Conservation (phyloP, 2,888 invertebrate genomes). For the Kuschelorhynchus macadamiae region DNA sequence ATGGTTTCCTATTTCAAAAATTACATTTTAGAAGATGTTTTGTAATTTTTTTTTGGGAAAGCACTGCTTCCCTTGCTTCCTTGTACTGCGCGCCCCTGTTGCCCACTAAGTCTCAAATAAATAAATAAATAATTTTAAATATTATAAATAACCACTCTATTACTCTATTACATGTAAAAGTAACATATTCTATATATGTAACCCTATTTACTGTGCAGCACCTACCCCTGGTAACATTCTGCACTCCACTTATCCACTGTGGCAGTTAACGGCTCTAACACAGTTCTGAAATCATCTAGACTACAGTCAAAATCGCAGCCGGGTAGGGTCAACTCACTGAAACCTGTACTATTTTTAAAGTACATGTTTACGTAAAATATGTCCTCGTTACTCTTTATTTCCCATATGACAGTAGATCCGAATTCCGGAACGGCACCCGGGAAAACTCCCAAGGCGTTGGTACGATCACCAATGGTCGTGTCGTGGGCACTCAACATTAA, state of each 20-base stretch:
- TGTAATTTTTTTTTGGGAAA: too few species aligned
- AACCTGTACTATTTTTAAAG: slow-evolving; percentile 44
- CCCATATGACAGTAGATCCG: slow-evolving; percentile 77
- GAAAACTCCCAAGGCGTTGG: slow-evolving; percentile 78
- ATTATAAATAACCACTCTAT: too few species aligned
- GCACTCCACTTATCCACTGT: slow-evolving; percentile 19
- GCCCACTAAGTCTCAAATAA: too few species aligned
- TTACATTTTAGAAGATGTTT: too few species aligned
- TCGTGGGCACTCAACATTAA: slow-evolving; percentile 78
- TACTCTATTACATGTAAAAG: too few species aligned
- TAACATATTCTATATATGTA: too few species aligned
- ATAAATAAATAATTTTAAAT: too few species aligned
- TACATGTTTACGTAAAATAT: slow-evolving; percentile 37
- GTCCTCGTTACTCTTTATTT: slow-evolving; percentile 68
- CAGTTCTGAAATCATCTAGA: slow-evolving; percentile 18
- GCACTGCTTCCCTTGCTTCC: too few species aligned
- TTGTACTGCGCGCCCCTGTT: too few species aligned
- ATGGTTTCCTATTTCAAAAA: too few species aligned
- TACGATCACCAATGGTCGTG: slow-evolving; percentile 78
- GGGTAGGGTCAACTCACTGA: slow-evolving; percentile 29
- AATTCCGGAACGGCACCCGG: slow-evolving; percentile 77
- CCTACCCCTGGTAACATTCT: slow-evolving; percentile 28
- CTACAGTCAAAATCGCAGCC: slow-evolving; percentile 40
- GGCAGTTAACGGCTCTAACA: slow-evolving; percentile 29
- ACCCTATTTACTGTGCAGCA: too few species aligned